Base-by-base conservation (phyloP, 2,888 invertebrate genomes). In the Apodemia zela region DNA sequence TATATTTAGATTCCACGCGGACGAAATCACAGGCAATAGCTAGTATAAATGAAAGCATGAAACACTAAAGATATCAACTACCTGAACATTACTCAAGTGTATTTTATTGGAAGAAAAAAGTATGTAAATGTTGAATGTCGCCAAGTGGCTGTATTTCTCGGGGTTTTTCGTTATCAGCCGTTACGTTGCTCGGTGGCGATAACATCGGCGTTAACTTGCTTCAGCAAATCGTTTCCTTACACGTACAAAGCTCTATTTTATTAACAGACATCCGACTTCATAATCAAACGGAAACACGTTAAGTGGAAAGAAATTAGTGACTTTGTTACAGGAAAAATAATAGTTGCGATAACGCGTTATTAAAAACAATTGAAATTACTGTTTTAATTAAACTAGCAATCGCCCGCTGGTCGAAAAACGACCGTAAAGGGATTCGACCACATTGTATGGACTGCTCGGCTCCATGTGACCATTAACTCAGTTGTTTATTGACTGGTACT, bases 171-270 rank as follows among this genome's bases (percentile, higher is more conserved):
- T 76, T 77, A 77, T 75, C 76, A 71, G 68, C 54, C 65, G 72
- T 73, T 71, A 69, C 73, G 71, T 67, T 66, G 65, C 73, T 74
- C 71, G 73, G 68, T 65, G 66, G 68, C 72, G 81, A 83, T 81
- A 81, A 78, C 73, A 78, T 78, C 79, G 70, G 63, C 68, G 73
- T 71, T 77, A 79, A 78, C 72, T 71, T 69, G 75, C 74, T 72
- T 64, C 66, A 63, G 70, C 68, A 74, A 76, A 73, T 74, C 68
- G 77, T 73, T 78, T 77, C 72, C 73, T 72, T 73, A 72, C 72
- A 69, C 72, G 70, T 76, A 69, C 70, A 69, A 75, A 73, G 67
- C 69, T 67, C 64, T 67, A 65, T 33, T 69, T 72, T 69, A 74
- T 54, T 25, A 54, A 54, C 67, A 68, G 66, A 72, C 67, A 65